Percentiles rank a stretch among this genome's conserved stretches.
phyloP scores from a whole-genome alignment of 1,140 invertebrate species.

The Aculops lycopersici region DNA sequence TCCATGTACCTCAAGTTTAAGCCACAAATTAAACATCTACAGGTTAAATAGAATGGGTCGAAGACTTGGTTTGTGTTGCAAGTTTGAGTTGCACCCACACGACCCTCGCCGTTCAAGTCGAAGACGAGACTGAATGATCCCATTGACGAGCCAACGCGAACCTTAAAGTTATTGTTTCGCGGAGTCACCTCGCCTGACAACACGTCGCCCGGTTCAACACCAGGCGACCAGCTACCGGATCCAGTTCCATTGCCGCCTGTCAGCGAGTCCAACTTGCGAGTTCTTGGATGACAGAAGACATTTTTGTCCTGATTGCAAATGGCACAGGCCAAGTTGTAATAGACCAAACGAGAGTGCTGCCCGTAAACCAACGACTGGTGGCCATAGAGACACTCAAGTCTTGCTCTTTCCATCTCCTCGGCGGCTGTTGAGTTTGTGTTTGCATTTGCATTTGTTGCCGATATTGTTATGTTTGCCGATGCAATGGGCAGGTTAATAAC shows the following conservation, averaged over 20 bases:
- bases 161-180: neutral
- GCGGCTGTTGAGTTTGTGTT: neutral
- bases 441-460: no score
- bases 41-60: neutral
- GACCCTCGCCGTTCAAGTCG: neutral
- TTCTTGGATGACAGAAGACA: neutral
- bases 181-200: neutral
- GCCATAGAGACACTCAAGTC: neutral
- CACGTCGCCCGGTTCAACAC: neutral
- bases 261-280: neutral
- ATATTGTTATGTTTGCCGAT: no score
- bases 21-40: neutral
- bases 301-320: no score
- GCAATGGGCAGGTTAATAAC: no score
- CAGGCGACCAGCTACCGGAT: neutral
- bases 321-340: neutral
- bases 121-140: neutral
- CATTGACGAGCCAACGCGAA: neutral
- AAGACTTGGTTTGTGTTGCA: neutral
- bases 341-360: neutral
- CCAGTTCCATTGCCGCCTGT: neutral
- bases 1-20: neutral
- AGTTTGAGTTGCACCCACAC: neutral
- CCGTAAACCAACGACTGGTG: neutral
- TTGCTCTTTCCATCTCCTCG: neutral